Conservation (phyloP, 1,140 invertebrate genomes). For the Augochlora pura region DNA sequence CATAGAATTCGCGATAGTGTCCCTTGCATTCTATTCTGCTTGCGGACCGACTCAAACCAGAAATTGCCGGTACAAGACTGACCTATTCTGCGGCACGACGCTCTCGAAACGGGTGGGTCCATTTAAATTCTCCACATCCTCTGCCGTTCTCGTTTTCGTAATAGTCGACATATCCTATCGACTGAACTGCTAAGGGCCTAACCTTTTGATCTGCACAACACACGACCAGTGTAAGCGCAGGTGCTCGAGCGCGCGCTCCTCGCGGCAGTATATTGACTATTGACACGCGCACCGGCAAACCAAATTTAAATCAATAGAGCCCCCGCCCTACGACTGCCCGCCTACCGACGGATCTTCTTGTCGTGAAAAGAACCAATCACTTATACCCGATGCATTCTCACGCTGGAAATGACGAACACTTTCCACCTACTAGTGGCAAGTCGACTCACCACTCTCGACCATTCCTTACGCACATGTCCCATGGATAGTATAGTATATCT, state of each 20-base stretch:
- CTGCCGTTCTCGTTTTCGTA: slow-evolving; percentile 25
- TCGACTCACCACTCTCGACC: slow-evolving; percentile 10
- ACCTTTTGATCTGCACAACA: slow-evolving; percentile 39
- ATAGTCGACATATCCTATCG: slow-evolving; percentile 45
- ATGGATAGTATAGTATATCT: slow-evolving; percentile 1
- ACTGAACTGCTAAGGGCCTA: slow-evolving; percentile 35
- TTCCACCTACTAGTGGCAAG: slow-evolving; percentile 3
- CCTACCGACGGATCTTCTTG: slow-evolving; percentile 21
- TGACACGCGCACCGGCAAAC: slow-evolving; percentile 71
- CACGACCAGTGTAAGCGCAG: slow-evolving; percentile 6
- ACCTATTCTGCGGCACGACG: slow-evolving; percentile 70
- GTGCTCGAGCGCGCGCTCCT: slow-evolving; percentile 57
- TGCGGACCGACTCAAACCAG: background rate
- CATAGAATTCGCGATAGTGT: background rate
- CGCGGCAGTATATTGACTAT: slow-evolving; percentile 61
- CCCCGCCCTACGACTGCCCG: slow-evolving; percentile 63
- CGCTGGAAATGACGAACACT: slow-evolving; percentile 7
- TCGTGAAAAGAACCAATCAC: slow-evolving; percentile 41
- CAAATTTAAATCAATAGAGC: slow-evolving; percentile 80
- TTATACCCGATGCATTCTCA: slow-evolving; percentile 30
- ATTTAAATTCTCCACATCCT: slow-evolving; percentile 30
- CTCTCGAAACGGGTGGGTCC: slow-evolving; percentile 63
- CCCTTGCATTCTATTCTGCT: background rate
- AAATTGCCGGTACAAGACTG: slow-evolving; percentile 43
- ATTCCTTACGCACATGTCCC: slow-evolving; percentile 22